Conservation (phyloP, 2,113 vertebrate species). For the Lepus americanus region DNA sequence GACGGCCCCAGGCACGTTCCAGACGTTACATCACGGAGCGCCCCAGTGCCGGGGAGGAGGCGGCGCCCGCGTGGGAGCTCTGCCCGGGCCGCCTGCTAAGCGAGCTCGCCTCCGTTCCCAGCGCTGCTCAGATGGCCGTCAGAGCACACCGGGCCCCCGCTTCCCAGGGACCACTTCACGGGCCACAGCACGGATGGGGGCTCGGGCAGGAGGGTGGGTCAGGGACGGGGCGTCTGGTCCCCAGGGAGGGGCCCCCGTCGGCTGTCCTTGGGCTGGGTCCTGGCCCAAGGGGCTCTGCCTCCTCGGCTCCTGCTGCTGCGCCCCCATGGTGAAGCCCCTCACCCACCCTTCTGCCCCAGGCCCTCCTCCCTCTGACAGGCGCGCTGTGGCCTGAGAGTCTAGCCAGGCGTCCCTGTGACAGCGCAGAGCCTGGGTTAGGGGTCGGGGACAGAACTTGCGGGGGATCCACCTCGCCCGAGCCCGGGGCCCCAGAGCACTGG, state of each 20-base stretch:
- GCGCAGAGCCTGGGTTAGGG: neutral
- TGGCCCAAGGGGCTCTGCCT: neutral
- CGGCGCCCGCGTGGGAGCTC: no score
- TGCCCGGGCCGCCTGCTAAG: neutral
- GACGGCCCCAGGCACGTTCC: neutral
- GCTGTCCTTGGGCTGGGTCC: neutral
- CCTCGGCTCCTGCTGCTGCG: neutral
- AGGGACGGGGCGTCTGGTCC: neutral
- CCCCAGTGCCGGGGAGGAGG: no score
- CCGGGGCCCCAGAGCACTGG: no score
- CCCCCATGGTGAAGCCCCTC: neutral
- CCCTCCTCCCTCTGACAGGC: neutral
- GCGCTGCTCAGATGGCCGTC: neutral
- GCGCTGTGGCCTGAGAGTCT: neutral
- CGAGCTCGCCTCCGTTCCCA: neutral
- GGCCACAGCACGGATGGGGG: neutral
- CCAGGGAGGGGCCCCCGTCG: neutral
- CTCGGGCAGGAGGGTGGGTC: no score
- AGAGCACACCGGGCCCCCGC: neutral
- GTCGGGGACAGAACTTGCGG: neutral
- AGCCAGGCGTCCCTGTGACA: accelerated
- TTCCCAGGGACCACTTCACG: neutral
- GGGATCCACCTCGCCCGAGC: neutral
- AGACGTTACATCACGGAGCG: neutral
- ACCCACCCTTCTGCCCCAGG: neutral